Base-by-base conservation (phyloP, 1,140 invertebrate species). In the Anagrus nilaparvatae region DNA sequence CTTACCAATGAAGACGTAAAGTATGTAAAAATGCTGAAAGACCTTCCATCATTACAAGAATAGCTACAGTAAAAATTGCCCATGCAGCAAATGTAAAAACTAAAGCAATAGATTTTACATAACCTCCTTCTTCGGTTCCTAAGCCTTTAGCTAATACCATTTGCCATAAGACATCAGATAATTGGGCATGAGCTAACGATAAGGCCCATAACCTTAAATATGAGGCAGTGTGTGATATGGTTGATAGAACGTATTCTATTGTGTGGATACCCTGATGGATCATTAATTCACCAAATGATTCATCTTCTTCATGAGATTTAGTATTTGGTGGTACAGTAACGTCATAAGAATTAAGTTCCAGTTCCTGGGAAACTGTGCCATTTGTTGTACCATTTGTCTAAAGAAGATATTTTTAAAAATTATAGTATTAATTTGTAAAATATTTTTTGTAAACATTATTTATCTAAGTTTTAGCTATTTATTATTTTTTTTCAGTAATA, bases 191-290 rank as follows among this genome's bases (percentile, higher is more conserved):
- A 51, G 93, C 93, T 43, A 97, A 72, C 44, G 89, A 94, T 40
- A 97, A 68, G 24, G 94, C 94, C 94, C 94, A 97, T 18, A 97
- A 71, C 55, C 94, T 87, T 4, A 97, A 73, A 67, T 97, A 97
- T 0, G 92, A 96, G 1, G 94, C 94, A 1, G 94, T 97, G 58
- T 97, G 91, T 0, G 91, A 96, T 46, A 97, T 82, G 48, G 89
- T 96, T 56, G 92, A 92, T 29, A 97, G 76, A 52, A 91, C 89
- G 63, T 93, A 97, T 70, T 97, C 94, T 53, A 97, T 96, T 5
- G 93, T 97, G 60, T 97, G 93, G 53, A 97, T 97, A 18, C 76
- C 80, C 62, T 94, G 90, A 61, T 93, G 81, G 46, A 96, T 93
- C 68, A 92, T 85, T 30, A 92, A 67, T 58, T 97, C 92, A 31